A percentile compares a stretch with the other conserved stretches of the same genome.
Conservation (phyloP, 2,113 vertebrate species). For the Taxidea taxus region DNA sequence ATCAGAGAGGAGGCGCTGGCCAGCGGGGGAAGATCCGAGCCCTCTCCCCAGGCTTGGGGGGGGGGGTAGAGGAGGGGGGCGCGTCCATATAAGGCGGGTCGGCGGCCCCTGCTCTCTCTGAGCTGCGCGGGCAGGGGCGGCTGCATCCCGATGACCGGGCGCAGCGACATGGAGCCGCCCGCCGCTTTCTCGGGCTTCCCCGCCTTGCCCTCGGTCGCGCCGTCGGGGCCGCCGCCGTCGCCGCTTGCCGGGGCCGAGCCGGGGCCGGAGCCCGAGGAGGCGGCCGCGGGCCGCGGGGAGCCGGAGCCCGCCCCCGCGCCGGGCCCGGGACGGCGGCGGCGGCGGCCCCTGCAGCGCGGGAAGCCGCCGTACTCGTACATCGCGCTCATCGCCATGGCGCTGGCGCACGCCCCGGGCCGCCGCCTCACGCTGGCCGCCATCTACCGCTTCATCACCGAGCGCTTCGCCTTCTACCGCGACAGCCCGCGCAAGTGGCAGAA, state of each 20-base stretch:
- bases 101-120: not conserved
- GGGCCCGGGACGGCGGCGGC: constrained; percentile 88
- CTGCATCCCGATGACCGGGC: not conserved
- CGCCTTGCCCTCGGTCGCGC: constrained; percentile 45
- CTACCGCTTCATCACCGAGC: constrained; percentile 98
- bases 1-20: not conserved
- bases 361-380: constrained; percentile 99
- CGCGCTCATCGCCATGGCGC: constrained; percentile 97
- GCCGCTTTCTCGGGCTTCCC: constrained; percentile 56
- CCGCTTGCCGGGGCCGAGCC: constrained; percentile 87
- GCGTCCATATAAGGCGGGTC: constrained; percentile 73
- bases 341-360: constrained; percentile 94
- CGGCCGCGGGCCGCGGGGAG: constrained; percentile 76
- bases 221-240: constrained; percentile 65
- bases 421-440: constrained; percentile 96
- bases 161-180: constrained; percentile 62
- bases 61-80: not conserved
- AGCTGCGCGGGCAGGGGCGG: not conserved
- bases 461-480: constrained; percentile 97
- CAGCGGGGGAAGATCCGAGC: not conserved
- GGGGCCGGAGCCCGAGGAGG: constrained; percentile 66
- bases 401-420: constrained; percentile 95
- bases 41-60: not conserved
- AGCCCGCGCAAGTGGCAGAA: constrained; percentile 98
- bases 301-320: constrained; percentile 76